These are phyloP conservation scores for Drosophila asahinai DNA, from an alignment of 1,140 invertebrate species.

Conservation along the genomic window DNA sequence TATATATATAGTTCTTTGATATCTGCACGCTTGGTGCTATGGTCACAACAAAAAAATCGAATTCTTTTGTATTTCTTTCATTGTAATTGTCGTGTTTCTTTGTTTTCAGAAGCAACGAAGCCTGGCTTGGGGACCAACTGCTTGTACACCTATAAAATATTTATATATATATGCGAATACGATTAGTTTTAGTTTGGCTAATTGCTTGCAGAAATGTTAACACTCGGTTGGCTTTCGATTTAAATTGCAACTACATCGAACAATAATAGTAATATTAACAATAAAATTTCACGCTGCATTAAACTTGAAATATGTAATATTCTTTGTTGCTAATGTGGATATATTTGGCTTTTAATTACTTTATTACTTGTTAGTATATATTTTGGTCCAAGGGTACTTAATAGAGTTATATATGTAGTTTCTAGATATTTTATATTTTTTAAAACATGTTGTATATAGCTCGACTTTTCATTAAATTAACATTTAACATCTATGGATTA, in stretches of 20 bases:
- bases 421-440: not conserved
- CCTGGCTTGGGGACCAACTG: conserved; percentile 65
- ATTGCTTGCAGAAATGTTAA: conserved; percentile 59
- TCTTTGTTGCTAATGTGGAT: conserved; percentile 27
- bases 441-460: conserved; percentile 8
- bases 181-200: conserved; percentile 45
- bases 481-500: not conserved
- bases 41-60: conserved; percentile 12
- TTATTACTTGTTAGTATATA: conserved; percentile 21
- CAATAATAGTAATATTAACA: conserved; percentile 31
- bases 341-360: conserved; percentile 25
- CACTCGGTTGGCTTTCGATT: conserved; percentile 42
- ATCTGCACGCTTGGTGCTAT: conserved; percentile 24
- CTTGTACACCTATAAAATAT: conserved; percentile 25
- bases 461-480: not conserved
- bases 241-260: conserved; percentile 40
- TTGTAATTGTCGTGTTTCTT: conserved; percentile 31
- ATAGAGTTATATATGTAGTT: not conserved
- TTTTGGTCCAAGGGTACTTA: conserved; percentile 41
- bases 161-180: conserved; percentile 33
- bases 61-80: not conserved
- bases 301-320: conserved; percentile 34
- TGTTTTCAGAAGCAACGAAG: conserved; percentile 38
- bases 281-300: conserved; percentile 47
- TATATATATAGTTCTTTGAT: conserved; percentile 21